phyloP scores from a whole-genome alignment of 1,140 invertebrate species.

The Diorhabda carinulata region DNA sequence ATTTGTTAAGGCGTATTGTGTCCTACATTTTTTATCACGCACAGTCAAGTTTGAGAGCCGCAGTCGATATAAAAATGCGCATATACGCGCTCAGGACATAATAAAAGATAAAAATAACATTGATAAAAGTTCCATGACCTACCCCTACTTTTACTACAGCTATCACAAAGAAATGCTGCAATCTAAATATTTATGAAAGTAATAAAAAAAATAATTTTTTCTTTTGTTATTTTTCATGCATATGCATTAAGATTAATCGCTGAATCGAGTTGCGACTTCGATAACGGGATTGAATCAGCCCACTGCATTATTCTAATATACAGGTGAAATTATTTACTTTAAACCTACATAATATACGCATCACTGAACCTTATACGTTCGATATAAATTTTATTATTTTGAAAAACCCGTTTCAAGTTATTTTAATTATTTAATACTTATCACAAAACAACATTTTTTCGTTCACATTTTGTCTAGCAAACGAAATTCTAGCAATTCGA shows the following conservation, averaged over 20 bases:
- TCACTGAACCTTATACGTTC: too few relatives aligned
- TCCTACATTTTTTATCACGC: not conserved
- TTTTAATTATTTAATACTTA: too few relatives aligned
- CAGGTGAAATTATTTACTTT: too few relatives aligned
- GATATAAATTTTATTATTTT: too few relatives aligned
- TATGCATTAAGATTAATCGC: constrained; percentile 1
- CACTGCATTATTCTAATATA: too few relatives aligned
- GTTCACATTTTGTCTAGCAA: too few relatives aligned
- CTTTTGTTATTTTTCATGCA: constrained; percentile 12
- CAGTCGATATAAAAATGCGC: constrained; percentile 20
- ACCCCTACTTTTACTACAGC: constrained; percentile 22
- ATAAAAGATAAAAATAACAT: constrained; percentile 26
- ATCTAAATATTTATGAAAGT: constrained; percentile 18
- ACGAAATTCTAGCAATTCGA: too few relatives aligned
- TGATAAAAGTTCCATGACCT: constrained; percentile 41
- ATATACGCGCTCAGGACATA: constrained; percentile 9
- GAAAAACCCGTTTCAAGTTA: too few relatives aligned
- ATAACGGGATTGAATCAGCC: too few relatives aligned
- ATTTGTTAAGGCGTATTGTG: not conserved
- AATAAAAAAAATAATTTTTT: constrained; percentile 15
- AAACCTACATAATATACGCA: too few relatives aligned
- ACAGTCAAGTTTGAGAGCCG: constrained; percentile 12
- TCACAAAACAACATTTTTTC: too few relatives aligned
- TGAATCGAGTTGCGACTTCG: not conserved
- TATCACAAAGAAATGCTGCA: constrained; percentile 28